These are phyloP conservation scores for Globodera rostochiensis DNA, from an alignment of 1,140 invertebrate genomes.

Conservation along the genomic window DNA sequence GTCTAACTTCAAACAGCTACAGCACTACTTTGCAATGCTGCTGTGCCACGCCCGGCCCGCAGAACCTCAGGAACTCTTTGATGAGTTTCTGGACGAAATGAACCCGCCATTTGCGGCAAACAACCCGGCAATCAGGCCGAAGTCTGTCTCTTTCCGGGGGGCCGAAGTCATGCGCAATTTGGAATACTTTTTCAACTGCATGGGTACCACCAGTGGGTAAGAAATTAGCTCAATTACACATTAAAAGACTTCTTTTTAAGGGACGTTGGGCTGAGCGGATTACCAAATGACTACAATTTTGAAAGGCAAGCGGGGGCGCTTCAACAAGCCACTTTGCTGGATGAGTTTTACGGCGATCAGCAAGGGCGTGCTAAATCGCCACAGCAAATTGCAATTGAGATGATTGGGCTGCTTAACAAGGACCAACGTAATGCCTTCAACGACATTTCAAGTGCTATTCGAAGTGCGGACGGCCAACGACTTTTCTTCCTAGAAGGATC, in stretches of 20 bases:
- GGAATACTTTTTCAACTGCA: too few species aligned
- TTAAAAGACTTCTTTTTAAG: not conserved
- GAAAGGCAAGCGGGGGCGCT: not conserved
- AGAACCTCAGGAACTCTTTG: not conserved
- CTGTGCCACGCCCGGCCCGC: not conserved
- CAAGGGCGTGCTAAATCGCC: too few species aligned
- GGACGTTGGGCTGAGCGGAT: not conserved
- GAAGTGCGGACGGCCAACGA: not conserved
- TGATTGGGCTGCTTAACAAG: not conserved
- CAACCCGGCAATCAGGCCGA: not conserved
- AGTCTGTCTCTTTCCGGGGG: not conserved
- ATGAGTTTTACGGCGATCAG: not conserved
- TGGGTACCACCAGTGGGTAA: not conserved
- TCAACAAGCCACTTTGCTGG: not conserved
- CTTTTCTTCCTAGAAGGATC: constrained; percentile 43
- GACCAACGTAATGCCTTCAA: not conserved
- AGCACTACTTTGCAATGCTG: not conserved
- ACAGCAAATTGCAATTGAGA: too few species aligned
- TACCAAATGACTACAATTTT: not conserved
- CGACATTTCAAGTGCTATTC: not conserved
- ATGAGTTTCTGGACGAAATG: not conserved
- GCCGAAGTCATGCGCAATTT: not conserved
- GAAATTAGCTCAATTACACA: not conserved
- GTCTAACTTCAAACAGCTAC: not conserved
- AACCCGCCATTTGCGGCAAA: not conserved